Conservation (phyloP, 2,797 vertebrate species). For the Novumbra hubbsi region DNA sequence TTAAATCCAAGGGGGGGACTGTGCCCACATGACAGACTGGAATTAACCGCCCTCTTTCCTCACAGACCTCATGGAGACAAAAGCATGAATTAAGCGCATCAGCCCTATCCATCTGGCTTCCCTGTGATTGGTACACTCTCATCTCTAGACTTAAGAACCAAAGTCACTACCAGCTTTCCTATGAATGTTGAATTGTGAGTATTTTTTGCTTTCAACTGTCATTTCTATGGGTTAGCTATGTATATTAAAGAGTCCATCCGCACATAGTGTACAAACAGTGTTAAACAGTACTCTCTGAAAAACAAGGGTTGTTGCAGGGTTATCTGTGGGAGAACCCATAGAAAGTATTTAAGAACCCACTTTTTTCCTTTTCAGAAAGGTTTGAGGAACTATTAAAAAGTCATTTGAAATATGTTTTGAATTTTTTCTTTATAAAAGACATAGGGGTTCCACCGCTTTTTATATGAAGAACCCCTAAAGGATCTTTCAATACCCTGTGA, state of each 20-base stretch:
- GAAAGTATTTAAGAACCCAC: too few relatives aligned
- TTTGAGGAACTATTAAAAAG: too few relatives aligned
- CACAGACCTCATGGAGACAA: neutral
- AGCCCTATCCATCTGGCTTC: neutral
- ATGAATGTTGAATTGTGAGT: conserved; percentile 52
- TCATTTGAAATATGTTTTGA: too few relatives aligned
- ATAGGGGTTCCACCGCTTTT: neutral
- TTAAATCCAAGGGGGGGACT: neutral
- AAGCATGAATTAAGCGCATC: conserved; percentile 16
- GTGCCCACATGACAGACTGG: neutral
- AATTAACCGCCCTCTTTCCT: conserved; percentile 11
- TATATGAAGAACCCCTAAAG: too few relatives aligned
- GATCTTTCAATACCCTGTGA: too few relatives aligned
- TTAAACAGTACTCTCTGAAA: neutral
- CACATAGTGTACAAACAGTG: neutral
- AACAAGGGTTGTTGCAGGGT: too few relatives aligned
- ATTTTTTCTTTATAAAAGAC: neutral
- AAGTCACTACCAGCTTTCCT: neutral
- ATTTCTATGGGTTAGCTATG: neutral
- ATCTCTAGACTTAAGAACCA: neutral
- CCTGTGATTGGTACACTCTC: conserved; percentile 8
- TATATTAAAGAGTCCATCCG: neutral
- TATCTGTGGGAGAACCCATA: too few relatives aligned
- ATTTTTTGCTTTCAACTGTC: neutral
- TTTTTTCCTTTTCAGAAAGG: too few relatives aligned